Percentiles rank a stretch among this genome's conserved stretches.
Conservation (phyloP, 2,888 invertebrate species). For the Lagria hirta region DNA sequence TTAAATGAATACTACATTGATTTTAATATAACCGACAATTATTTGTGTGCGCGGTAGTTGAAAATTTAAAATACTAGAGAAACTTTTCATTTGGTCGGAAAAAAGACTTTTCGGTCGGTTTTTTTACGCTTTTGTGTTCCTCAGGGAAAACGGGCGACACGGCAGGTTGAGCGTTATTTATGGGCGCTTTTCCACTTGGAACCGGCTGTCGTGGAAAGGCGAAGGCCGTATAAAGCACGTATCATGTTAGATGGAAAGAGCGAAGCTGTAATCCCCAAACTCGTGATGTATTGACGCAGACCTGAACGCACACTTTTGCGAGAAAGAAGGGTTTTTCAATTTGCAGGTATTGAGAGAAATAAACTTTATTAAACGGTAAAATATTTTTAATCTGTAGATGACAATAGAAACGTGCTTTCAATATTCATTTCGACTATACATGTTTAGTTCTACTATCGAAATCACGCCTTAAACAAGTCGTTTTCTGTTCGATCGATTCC, state of each 20-base stretch:
- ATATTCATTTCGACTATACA: too few species aligned
- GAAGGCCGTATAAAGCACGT: conserved; percentile 52
- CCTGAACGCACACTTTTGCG: conserved; percentile 15
- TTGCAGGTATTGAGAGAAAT: conserved; percentile 18
- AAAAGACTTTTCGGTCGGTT: conserved; percentile 28
- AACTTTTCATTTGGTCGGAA: conserved; percentile 28
- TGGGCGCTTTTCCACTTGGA: conserved; percentile 53
- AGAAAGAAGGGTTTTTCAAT: conserved; percentile 21
- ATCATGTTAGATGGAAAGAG: conserved; percentile 50
- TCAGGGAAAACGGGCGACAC: conserved; percentile 40
- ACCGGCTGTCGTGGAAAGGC: conserved; percentile 45
- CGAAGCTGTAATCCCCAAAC: conserved; percentile 48
- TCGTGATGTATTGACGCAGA: conserved; percentile 50
- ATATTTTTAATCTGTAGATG: conserved; percentile 8
- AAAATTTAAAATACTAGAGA: conserved; percentile 22
- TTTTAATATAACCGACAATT: too few species aligned
- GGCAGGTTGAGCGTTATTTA: conserved; percentile 56
- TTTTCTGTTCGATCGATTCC: conserved; percentile 19
- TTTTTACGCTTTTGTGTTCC: conserved; percentile 23
- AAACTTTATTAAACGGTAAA: conserved; percentile 17
- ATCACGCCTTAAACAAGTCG: conserved; percentile 28
- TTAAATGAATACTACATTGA: too few species aligned
- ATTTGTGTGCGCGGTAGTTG: too few species aligned
- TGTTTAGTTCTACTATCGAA: conserved; percentile 8
- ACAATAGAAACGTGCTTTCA: too few species aligned